Base-by-base conservation (phyloP, 2,113 vertebrate genomes). In the Sigmodon hispidus region DNA sequence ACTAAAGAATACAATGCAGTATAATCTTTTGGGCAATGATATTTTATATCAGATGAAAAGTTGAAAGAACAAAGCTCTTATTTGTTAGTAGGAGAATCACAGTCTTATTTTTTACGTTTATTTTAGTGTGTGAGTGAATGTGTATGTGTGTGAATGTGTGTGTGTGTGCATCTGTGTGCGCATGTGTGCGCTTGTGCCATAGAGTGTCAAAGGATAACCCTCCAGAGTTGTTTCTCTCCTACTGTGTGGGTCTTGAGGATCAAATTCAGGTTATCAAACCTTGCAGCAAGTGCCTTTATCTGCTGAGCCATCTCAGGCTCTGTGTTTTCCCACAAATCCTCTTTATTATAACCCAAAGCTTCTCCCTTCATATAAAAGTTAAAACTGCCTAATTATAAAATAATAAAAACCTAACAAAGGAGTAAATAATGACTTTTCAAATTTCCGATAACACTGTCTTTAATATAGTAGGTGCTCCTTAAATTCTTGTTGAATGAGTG, bases 1-100 rank as follows among this genome's bases (percentile, higher is more conserved):
- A 93, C 97, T 97, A 96, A 96, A 96, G 97, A 97, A 96, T 97
- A 98, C 94, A 97, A 98, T 98, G 97, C 86, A 96, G 84, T 84
- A 94, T 89, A 96, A 86, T 96, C 96, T 91, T 98, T 94, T 95
- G 96, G 96, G 96, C 73, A 87, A 73, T 36, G 89, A 52, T 69
- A 96, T 97, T 94, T 97, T 96, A 93, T 36, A 1, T 12, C 57
- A 97, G 9, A 3, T 93, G 90, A 95, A 97, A 97, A 98, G 97
- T 96, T 98, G 96, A 97, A 92, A 96, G 96, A 96, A 1, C 4
- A 98, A 97, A 98, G 81, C 90, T 97, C 96, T 94, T 96, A 34
- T 69, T 95, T 96, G 95, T 97, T 89, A 97, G 94, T 76, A 92
- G 93, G 97, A 97, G 93, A 98, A 98, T 97, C 96, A 97, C 95